These are phyloP conservation scores for Babylonia areolata DNA, from an alignment of 1,140 invertebrate genomes.

Conservation along the genomic window DNA sequence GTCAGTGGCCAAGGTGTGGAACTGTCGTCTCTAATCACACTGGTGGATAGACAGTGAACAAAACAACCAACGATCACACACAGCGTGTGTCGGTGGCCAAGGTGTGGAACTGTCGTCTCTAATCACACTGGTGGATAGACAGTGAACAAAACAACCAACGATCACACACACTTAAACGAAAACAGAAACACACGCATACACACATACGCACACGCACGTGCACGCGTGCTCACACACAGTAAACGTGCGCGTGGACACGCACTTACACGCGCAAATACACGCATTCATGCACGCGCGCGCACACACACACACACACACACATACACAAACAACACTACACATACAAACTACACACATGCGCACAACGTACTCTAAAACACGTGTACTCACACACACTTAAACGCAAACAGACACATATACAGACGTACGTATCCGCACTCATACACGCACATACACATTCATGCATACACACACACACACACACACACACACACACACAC, in stretches of 20 bases:
- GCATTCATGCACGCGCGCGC: background rate
- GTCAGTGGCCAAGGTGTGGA: no score
- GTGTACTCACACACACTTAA: background rate
- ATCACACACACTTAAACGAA: no score
- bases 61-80: no score
- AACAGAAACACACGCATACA: conserved; percentile 21
- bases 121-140: background rate
- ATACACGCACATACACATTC: background rate
- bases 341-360: background rate
- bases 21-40: background rate
- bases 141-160: background rate
- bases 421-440: background rate
- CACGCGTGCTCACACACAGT: background rate
- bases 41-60: background rate
- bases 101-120: background rate
- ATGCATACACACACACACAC: no score
- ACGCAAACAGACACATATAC: background rate
- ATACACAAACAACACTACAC: background rate
- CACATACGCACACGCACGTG: conserved; percentile 6
- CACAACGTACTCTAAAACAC: background rate
- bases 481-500: no score
- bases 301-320: conserved; percentile 21
- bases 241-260: background rate
- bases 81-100: no score
- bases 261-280: background rate